Conservation (phyloP, 2,888 invertebrate species). For the Sminthurides aquaticus region DNA sequence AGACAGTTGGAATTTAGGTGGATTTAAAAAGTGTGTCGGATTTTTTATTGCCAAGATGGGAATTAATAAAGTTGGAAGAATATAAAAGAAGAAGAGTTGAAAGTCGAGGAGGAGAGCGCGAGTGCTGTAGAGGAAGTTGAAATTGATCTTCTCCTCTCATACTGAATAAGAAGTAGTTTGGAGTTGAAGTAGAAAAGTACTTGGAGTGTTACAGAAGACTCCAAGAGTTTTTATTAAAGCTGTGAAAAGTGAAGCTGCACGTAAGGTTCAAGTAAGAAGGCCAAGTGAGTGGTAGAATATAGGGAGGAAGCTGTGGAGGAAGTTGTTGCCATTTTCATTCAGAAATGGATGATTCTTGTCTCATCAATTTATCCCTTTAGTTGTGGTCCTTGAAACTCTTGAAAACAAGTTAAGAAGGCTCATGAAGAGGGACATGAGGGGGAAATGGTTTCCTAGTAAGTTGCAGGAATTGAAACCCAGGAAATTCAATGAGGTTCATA, state of each 20-base stretch:
- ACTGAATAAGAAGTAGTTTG: too few relatives aligned
- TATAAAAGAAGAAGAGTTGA: not conserved
- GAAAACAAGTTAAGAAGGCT: not conserved
- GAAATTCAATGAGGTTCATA: too few relatives aligned
- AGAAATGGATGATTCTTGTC: not conserved
- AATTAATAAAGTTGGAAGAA: not conserved
- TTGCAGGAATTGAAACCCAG: too few relatives aligned
- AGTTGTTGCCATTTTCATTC: constrained; percentile 1
- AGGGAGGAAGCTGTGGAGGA: constrained; percentile 2
- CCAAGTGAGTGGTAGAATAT: not conserved
- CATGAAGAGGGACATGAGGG: too few relatives aligned
- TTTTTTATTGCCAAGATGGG: not conserved
- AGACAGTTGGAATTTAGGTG: not conserved
- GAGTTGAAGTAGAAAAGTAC: too few relatives aligned
- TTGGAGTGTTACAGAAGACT: too few relatives aligned
- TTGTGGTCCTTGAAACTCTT: not conserved
- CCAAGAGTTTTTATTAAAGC: too few relatives aligned
- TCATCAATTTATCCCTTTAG: constrained; percentile 2
- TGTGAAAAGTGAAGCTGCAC: too few relatives aligned
- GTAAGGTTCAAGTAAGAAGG: too few relatives aligned
- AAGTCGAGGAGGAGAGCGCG: not conserved
- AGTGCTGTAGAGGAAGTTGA: too few relatives aligned
- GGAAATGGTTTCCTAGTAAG: too few relatives aligned
- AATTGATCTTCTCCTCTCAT: too few relatives aligned
- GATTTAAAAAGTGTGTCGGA: not conserved